phyloP scores from a whole-genome alignment of 1,140 invertebrate genomes.

The Atta cephalotes region DNA sequence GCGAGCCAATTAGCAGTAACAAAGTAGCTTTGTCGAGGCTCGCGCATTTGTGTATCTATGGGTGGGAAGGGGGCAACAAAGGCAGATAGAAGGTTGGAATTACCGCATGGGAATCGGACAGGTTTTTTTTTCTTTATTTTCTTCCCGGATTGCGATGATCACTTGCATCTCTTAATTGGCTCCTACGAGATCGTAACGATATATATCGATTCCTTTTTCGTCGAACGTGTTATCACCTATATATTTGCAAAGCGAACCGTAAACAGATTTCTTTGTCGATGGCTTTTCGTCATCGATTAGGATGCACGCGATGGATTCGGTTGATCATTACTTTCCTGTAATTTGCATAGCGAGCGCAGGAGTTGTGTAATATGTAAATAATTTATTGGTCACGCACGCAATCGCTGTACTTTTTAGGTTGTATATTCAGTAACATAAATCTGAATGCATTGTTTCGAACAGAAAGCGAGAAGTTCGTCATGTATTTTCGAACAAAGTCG shows the following conservation, averaged over 20 bases:
- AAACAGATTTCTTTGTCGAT: constrained; percentile 15
- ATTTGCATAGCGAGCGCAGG: constrained; percentile 28
- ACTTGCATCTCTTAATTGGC: constrained; percentile 42
- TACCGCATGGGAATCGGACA: not conserved
- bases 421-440: not conserved
- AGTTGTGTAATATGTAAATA: constrained; percentile 21
- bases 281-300: not conserved
- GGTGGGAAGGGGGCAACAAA: not conserved
- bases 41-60: not conserved
- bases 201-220: not conserved
- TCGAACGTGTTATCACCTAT: not conserved
- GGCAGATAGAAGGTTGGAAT: not conserved
- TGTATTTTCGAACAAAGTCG: constrained; percentile 1
- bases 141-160: not conserved
- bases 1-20: constrained; percentile 52
- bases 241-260: not conserved
- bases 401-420: not conserved
- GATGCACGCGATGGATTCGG: constrained; percentile 7
- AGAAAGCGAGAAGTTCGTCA: not conserved
- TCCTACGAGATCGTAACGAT: not conserved
- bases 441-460: not conserved
- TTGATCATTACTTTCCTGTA: constrained; percentile 40
- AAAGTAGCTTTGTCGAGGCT: constrained; percentile 29
- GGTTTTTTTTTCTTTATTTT: constrained; percentile 6
- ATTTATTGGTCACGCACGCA: constrained; percentile 3